Percentiles rank a stretch among this genome's conserved stretches.
Conservation (phyloP, 1,140 invertebrate genomes). For the Sitobion miscanthi region DNA sequence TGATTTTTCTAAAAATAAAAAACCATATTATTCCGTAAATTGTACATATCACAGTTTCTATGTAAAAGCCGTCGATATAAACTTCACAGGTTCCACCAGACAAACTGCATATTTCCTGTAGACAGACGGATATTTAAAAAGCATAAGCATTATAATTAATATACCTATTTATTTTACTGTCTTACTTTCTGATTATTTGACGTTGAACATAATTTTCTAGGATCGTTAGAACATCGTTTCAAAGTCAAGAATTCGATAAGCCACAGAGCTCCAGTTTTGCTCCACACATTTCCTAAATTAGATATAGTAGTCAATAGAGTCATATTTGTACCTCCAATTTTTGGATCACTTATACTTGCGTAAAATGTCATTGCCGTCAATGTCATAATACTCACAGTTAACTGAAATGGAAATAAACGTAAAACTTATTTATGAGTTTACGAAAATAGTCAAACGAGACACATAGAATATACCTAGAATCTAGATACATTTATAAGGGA, state of each 20-base stretch:
- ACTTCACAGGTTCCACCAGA: slow-evolving; percentile 72
- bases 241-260: slow-evolving; percentile 88
- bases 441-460: not conserved
- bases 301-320: slow-evolving; percentile 95
- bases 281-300: slow-evolving; percentile 98
- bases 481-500: not conserved
- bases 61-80: slow-evolving; percentile 87
- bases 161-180: not conserved
- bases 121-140: not conserved
- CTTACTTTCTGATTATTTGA: not conserved
- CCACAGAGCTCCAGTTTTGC: slow-evolving; percentile 88
- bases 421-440: not conserved
- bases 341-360: slow-evolving; percentile 86
- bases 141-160: not conserved
- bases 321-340: slow-evolving; percentile 99
- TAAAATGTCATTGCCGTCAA: slow-evolving; percentile 83
- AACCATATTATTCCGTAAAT: slow-evolving; percentile 85
- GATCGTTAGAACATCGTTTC: slow-evolving; percentile 71
- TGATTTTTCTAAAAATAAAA: slow-evolving; percentile 45
- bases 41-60: slow-evolving; percentile 83
- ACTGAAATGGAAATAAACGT: slow-evolving; percentile 25
- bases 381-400: slow-evolving; percentile 73
- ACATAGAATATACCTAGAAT: not conserved
- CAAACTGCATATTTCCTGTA: slow-evolving; percentile 48
- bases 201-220: not conserved